phyloP scores from a whole-genome alignment of 2,797 vertebrate genomes.

The Danio tinwini region DNA sequence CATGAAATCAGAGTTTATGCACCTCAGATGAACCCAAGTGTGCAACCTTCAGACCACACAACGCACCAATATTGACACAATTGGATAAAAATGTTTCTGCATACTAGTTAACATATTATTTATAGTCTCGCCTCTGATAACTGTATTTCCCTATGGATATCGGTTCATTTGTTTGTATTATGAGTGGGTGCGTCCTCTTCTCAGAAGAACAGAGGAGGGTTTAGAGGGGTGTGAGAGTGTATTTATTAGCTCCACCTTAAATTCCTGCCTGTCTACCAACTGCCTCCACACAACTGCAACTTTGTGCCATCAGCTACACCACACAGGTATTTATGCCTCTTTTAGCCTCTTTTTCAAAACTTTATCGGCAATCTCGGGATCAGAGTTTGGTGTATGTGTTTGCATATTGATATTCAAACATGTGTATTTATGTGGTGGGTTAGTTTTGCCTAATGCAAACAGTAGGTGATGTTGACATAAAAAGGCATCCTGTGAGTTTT shows the following conservation, averaged over 20 bases:
- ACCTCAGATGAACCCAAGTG: background rate
- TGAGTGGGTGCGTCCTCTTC: conserved; percentile 24
- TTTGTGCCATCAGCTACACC: background rate
- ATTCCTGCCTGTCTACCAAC: conserved; percentile 16
- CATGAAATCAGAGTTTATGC: background rate
- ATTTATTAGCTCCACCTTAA: conserved; percentile 44
- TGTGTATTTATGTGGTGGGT: background rate
- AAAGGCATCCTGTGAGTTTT: background rate
- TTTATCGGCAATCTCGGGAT: background rate
- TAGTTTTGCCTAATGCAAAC: background rate
- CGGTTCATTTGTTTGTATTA: background rate
- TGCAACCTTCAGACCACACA: background rate
- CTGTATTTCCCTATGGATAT: background rate
- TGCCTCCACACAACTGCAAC: conserved; percentile 7
- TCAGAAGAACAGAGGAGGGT: conserved; percentile 5
- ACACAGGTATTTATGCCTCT: conserved; percentile 46
- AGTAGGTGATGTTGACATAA: background rate
- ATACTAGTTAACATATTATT: background rate
- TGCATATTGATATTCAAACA: background rate
- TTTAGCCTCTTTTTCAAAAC: background rate
- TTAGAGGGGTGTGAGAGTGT: conserved; percentile 8
- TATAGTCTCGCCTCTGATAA: background rate
- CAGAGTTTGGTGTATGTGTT: background rate
- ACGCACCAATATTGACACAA: background rate
- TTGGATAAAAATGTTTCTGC: background rate